Conservation (phyloP, 2,797 vertebrate genomes). For the Myotis vivesi region DNA sequence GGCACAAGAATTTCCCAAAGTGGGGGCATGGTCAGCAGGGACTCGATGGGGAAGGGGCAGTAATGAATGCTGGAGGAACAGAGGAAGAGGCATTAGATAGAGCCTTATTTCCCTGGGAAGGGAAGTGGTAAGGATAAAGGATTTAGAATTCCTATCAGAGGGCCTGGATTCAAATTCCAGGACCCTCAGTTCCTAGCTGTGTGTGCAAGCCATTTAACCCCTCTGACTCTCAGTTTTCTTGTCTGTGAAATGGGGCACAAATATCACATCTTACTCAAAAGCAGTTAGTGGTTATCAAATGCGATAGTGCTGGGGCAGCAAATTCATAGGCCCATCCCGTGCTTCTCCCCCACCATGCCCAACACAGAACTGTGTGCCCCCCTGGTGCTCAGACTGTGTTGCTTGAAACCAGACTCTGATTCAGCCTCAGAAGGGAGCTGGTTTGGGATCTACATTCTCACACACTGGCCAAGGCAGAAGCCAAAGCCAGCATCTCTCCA, state of each 20-base stretch:
- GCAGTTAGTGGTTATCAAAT: not conserved
- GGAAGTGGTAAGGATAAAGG: not conserved
- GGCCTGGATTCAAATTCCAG: not conserved
- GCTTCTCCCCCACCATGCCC: not conserved
- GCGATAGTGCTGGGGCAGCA: not conserved
- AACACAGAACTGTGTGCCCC: not conserved
- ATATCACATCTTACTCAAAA: not conserved
- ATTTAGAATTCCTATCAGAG: not conserved
- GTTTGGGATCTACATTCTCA: slow-evolving; percentile 56
- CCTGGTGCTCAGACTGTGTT: not conserved
- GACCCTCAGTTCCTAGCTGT: not conserved
- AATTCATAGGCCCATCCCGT: fast-evolving
- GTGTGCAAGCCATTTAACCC: not conserved
- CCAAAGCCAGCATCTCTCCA: slow-evolving; percentile 30
- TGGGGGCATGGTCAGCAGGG: not conserved
- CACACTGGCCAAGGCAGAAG: not conserved
- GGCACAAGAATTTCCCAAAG: not conserved
- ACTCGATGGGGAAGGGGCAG: fast-evolving
- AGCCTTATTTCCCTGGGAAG: not conserved
- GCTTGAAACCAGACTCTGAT: not conserved
- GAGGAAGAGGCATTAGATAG: not conserved
- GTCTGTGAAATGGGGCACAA: not conserved
- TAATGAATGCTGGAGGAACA: not conserved
- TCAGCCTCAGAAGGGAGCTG: slow-evolving; percentile 7
- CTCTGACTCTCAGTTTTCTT: not conserved